Evolutionary conservation across 2,797 vertebrate species (phyloP).

Genomic region (Chiroxiphia lanceolata): DNA sequence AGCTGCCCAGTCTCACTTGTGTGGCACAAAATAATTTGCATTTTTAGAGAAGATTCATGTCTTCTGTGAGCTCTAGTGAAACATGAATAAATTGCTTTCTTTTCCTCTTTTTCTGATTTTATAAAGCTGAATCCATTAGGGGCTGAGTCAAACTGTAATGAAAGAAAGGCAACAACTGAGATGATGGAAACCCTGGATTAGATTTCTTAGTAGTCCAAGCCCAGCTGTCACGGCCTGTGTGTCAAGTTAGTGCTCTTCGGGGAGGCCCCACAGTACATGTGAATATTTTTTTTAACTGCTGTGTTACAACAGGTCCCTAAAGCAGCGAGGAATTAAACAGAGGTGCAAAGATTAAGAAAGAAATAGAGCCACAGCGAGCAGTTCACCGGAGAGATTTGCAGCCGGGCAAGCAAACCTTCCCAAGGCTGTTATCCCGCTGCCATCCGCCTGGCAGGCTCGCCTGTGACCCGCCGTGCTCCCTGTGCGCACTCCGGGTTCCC

Average conservation of each 20-base stretch:
- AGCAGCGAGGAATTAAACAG: constrained; percentile 69
- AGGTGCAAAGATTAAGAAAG: constrained; percentile 60
- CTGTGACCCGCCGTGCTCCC: background rate
- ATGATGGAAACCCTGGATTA: constrained; percentile 69
- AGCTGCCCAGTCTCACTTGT: constrained; percentile 66
- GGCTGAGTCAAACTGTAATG: constrained; percentile 70
- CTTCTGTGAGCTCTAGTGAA: constrained; percentile 70
- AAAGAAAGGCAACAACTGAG: constrained; percentile 72
- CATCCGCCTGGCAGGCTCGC: background rate
- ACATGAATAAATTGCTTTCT: constrained; percentile 79
- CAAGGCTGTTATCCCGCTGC: background rate
- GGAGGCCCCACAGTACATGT: constrained; percentile 27
- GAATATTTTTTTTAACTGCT: constrained; percentile 63
- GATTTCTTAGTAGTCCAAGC: constrained; percentile 63
- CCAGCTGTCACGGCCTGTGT: constrained; percentile 46
- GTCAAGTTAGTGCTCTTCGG: constrained; percentile 66
- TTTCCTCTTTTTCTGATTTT: constrained; percentile 72
- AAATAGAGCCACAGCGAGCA: constrained; percentile 21
- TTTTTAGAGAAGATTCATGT: constrained; percentile 81
- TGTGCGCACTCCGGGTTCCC: no score
- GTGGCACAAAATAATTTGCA: constrained; percentile 77
- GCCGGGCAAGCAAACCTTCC: background rate
- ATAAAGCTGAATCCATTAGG: constrained; percentile 76
- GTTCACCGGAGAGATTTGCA: constrained; percentile 2
- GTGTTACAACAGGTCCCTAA: constrained; percentile 62